These are phyloP conservation scores for Xylocampa areola DNA, from an alignment of 2,888 invertebrate genomes.

Conservation along the genomic window DNA sequence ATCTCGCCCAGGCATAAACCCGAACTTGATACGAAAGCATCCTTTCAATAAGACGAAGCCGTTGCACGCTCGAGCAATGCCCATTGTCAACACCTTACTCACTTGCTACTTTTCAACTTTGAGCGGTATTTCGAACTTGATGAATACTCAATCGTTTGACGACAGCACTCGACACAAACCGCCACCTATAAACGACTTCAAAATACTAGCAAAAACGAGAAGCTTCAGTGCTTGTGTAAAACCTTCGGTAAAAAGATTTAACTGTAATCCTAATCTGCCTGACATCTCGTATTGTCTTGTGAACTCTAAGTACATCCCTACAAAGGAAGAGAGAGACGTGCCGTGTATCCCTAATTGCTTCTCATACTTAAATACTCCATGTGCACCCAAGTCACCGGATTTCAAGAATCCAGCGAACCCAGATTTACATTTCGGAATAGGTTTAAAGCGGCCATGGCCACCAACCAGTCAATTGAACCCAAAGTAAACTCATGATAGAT, in stretches of 20 bases:
- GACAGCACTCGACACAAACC: neutral
- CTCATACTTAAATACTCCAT: neutral
- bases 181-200: too few relatives aligned
- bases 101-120: constrained; percentile 55
- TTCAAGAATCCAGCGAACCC: neutral
- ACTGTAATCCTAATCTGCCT: neutral
- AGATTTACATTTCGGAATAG: neutral
- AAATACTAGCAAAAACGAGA: neutral
- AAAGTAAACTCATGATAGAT: constrained; percentile 1
- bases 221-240: neutral
- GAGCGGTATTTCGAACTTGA: neutral
- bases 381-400: neutral
- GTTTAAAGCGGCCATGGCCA: neutral
- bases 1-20: constrained; percentile 42
- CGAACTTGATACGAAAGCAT: constrained; percentile 44
- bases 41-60: constrained; percentile 51
- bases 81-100: constrained; percentile 33
- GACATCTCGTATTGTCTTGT: neutral
- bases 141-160: neutral
- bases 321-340: neutral
- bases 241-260: neutral
- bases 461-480: neutral
- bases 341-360: constrained; percentile 5
- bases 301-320: neutral
- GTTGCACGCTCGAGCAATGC: constrained; percentile 15